Evolutionary conservation across 2,113 vertebrate genomes (phyloP).

Genomic region (Cephalopterus ornatus): DNA sequence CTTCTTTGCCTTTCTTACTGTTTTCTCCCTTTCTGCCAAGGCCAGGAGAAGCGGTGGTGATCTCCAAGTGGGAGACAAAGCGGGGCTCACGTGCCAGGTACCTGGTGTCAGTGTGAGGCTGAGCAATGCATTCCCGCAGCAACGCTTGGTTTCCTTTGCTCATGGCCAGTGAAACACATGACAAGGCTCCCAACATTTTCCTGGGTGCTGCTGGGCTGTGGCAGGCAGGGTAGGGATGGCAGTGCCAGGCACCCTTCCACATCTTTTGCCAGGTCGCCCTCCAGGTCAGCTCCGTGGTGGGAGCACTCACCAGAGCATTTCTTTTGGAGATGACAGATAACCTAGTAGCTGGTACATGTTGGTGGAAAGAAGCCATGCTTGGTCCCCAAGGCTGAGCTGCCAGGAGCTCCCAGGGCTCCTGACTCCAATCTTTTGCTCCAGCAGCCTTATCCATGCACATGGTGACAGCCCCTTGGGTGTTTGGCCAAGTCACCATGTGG

Average conservation of each 20-base stretch:
- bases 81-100: accelerated
- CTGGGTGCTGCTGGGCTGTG: neutral
- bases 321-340: neutral
- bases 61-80: accelerated
- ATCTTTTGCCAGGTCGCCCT: neutral
- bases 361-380: neutral
- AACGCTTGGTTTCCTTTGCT: neutral
- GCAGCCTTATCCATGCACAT: no score
- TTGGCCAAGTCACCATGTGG: accelerated
- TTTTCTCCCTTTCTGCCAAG: neutral
- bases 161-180: neutral
- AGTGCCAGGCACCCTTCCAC: neutral
- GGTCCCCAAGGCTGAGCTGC: neutral
- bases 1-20: neutral
- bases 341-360: neutral
- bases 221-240: neutral
- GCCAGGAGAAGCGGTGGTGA: neutral
- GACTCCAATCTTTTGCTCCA: neutral
- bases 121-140: neutral
- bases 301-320: neutral
- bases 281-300: neutral
- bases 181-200: neutral
- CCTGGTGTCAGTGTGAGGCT: neutral
- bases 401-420: neutral
- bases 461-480: neutral